Percentiles rank a stretch among this genome's conserved stretches.
Conservation (phyloP, 2,797 vertebrate species). For the Notolabrus celidotus region DNA sequence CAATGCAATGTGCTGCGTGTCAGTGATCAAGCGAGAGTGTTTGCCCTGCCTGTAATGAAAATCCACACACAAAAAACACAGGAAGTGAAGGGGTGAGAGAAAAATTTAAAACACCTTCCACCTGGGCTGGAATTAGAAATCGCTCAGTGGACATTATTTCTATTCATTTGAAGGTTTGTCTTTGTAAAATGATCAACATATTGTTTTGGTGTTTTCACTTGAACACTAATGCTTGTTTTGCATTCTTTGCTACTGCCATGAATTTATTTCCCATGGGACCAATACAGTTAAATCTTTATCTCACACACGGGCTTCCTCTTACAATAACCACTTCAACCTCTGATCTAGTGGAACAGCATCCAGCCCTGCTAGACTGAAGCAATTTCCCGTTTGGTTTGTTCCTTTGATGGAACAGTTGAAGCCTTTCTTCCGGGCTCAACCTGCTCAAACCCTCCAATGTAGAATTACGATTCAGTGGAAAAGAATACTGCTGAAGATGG, state of each 20-base stretch:
- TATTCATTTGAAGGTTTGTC: conserved; percentile 2
- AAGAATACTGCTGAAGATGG: conserved; percentile 33
- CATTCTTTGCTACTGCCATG: conserved; percentile 11
- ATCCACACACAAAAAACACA: conserved; percentile 13
- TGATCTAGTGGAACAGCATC: conserved; percentile 38
- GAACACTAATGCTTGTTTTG: conserved; percentile 1
- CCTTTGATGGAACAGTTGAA: conserved; percentile 7
- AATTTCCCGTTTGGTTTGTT: conserved; percentile 24
- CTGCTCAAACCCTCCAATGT: conserved; percentile 19
- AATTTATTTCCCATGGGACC: conserved; percentile 22
- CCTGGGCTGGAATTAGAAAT: conserved; percentile 2
- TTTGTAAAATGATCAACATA: not conserved
- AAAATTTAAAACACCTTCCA: conserved; percentile 16
- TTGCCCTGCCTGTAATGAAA: conserved; percentile 24
- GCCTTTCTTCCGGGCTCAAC: conserved; percentile 17
- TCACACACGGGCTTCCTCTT: conserved; percentile 22
- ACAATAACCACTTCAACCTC: conserved; percentile 38
- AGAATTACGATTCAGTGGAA: conserved; percentile 18
- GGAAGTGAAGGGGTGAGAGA: not conserved
- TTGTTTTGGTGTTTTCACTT: not conserved
- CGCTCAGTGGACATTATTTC: not conserved
- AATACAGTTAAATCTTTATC: conserved; percentile 39
- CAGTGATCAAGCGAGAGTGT: conserved; percentile 19
- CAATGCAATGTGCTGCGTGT: conserved; percentile 49
- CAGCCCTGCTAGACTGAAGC: conserved; percentile 12